Percentiles rank a stretch among this genome's conserved stretches.
phyloP scores from a whole-genome alignment of 2,888 invertebrate species.

The Kryphioiulus occultus region DNA sequence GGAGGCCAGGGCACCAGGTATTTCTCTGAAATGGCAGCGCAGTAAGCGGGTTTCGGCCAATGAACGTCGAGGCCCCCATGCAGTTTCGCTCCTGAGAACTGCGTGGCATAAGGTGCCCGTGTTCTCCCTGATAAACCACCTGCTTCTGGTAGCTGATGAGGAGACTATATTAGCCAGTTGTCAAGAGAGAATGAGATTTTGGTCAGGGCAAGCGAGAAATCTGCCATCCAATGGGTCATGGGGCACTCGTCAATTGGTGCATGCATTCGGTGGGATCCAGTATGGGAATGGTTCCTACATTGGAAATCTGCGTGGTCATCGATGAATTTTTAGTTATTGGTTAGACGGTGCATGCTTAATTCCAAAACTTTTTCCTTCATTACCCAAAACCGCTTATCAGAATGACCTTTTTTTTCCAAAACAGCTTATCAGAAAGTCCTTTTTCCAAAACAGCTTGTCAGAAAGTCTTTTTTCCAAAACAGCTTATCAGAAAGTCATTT shows the following conservation, averaged over 20 bases:
- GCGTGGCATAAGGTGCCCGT: not conserved
- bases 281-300: not conserved
- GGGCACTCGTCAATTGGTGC: not conserved
- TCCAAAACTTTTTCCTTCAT: no score
- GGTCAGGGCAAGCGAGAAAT: not conserved
- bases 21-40: not conserved
- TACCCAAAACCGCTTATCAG: no score
- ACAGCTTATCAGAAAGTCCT: no score
- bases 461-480: no score
- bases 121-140: not conserved
- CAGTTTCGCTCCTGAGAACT: not conserved
- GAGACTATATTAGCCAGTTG: not conserved
- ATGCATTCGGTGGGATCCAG: not conserved
- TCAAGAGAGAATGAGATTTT: not conserved
- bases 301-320: not conserved
- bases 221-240: not conserved
- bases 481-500: no score
- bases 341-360: no score
- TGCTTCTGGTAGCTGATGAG: not conserved
- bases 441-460: no score
- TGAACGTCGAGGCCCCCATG: not conserved
- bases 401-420: no score
- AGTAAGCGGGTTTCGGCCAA: not conserved
- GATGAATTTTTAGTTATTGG: not conserved
- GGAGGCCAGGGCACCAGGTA: not conserved